phyloP scores from a whole-genome alignment of 2,797 vertebrate species.

The Xyrichtys novacula region DNA sequence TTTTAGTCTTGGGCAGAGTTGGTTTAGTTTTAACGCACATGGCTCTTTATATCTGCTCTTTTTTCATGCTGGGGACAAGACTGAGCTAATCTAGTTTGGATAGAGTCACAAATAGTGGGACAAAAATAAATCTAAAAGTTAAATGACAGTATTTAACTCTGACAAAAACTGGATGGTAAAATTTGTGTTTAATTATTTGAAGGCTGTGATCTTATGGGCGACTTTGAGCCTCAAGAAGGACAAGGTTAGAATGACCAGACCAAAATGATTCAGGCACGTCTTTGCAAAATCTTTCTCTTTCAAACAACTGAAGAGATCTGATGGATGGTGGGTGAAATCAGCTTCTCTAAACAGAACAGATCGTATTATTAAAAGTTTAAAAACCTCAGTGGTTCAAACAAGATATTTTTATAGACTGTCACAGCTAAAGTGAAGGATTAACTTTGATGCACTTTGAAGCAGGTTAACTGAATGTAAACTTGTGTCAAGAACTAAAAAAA shows the following conservation, averaged over 20 bases:
- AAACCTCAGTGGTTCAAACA: constrained; percentile 4
- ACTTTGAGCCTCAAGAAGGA: constrained; percentile 27
- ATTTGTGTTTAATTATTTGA: no score
- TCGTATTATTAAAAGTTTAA: neutral
- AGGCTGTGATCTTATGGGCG: constrained; percentile 51
- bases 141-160: no score
- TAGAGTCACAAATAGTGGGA: constrained; percentile 80
- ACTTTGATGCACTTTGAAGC: no score
- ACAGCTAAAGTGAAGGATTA: neutral
- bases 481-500: no score
- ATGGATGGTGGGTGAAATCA: neutral
- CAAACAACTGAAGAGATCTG: constrained; percentile 22
- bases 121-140: constrained; percentile 66
- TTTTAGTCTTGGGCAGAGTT: constrained; percentile 37
- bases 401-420: neutral
- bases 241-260: constrained; percentile 44
- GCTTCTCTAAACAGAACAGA: constrained; percentile 17
- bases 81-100: constrained; percentile 80
- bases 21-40: constrained; percentile 59
- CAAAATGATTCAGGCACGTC: constrained; percentile 7
- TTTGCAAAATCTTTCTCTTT: constrained; percentile 21
- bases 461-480: no score
- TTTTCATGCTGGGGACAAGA: constrained; percentile 60
- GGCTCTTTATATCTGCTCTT: constrained; percentile 48
- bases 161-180: no score